phyloP scores from a whole-genome alignment of 2,888 invertebrate species.

The Heliconius sara region DNA sequence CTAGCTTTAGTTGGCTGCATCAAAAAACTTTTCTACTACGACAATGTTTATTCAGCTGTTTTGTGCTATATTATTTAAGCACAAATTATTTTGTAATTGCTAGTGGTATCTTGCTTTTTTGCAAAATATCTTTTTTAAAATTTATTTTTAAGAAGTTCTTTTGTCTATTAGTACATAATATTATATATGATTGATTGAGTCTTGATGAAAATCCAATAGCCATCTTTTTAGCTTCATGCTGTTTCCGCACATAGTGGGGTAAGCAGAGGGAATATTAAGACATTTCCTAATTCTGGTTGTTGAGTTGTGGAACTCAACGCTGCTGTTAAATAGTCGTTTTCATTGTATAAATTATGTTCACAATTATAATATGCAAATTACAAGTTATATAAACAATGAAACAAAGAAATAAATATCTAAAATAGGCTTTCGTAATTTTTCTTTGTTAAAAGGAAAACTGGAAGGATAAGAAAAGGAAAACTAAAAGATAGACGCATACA shows the following conservation, averaged over 20 bases:
- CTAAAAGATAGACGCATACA: not conserved
- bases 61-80: not conserved
- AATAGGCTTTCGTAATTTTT: not conserved
- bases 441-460: not conserved
- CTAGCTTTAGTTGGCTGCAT: not conserved
- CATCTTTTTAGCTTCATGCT: too few species aligned
- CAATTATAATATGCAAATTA: not conserved
- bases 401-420: constrained; percentile 6
- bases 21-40: not conserved
- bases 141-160: too few species aligned
- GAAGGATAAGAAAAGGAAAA: too few species aligned
- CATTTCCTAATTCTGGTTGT: too few species aligned
- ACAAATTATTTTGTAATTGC: not conserved
- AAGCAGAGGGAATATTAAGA: too few species aligned
- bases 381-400: not conserved
- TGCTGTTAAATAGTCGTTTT: not conserved
- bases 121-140: too few species aligned
- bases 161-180: too few species aligned
- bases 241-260: too few species aligned
- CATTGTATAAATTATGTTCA: not conserved
- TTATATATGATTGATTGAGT: too few species aligned
- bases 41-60: constrained; percentile 3
- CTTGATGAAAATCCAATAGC: too few species aligned
- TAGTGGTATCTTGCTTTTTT: not conserved
- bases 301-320: too few species aligned